Evolutionary conservation across 2,113 vertebrate species (phyloP).

Genomic region (Triplophysa siluroides): DNA sequence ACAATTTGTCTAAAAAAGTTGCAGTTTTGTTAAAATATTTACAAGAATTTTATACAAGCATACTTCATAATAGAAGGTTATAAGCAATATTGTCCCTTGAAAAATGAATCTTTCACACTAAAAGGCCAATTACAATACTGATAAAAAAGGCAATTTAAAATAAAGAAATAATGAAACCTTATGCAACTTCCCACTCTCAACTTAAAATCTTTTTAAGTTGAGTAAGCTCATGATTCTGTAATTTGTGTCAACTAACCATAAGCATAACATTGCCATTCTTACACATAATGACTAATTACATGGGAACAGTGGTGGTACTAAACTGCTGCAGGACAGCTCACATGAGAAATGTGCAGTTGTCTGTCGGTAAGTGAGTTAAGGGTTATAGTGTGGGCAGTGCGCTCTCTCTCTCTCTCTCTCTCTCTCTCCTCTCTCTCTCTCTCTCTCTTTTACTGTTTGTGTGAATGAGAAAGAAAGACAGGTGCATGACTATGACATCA

Average conservation of each 20-base stretch:
- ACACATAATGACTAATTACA: slow-evolving; percentile 33
- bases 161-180: too few relatives aligned
- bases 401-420: slow-evolving; percentile 16
- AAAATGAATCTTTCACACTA: too few relatives aligned
- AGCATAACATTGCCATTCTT: slow-evolving; percentile 29
- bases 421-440: slow-evolving; percentile 11
- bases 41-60: background rate
- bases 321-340: slow-evolving; percentile 42
- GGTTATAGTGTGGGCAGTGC: slow-evolving; percentile 56
- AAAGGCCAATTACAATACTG: too few relatives aligned
- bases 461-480: slow-evolving; percentile 62
- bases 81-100: too few relatives aligned
- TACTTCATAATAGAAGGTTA: too few relatives aligned
- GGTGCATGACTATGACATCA: slow-evolving; percentile 73
- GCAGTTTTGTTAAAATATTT: too few relatives aligned
- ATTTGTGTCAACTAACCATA: background rate
- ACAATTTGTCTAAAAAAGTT: too few relatives aligned
- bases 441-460: slow-evolving; percentile 20
- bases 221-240: too few relatives aligned
- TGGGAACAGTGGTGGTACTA: slow-evolving; percentile 24
- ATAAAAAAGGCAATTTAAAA: too few relatives aligned
- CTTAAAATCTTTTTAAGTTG: too few relatives aligned
- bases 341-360: slow-evolving; percentile 60
- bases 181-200: too few relatives aligned
- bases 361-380: slow-evolving; percentile 68